phyloP scores from a whole-genome alignment of 2,888 invertebrate species.

The Leistus spinibarbis region DNA sequence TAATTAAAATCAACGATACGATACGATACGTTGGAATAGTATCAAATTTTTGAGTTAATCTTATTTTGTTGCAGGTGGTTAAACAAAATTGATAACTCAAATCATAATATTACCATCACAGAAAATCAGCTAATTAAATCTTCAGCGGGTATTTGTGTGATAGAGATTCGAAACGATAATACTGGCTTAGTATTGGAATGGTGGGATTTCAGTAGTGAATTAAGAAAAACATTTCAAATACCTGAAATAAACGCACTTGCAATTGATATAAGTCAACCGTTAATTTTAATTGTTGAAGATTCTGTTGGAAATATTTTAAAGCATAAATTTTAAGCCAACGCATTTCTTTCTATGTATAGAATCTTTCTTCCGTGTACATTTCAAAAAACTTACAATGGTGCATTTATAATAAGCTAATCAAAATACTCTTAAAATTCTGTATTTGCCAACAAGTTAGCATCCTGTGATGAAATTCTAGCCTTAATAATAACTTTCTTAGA shows the following conservation, averaged over 20 bases:
- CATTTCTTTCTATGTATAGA: neutral
- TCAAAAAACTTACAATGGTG: neutral
- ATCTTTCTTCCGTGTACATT: neutral
- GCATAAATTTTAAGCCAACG: conserved; percentile 2
- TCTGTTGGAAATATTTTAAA: conserved; percentile 70
- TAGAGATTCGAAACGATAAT: conserved; percentile 68
- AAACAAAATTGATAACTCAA: conserved; percentile 49
- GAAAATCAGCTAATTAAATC: conserved; percentile 61
- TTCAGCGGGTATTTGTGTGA: conserved; percentile 67
- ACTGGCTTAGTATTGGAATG: conserved; percentile 67
- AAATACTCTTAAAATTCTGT: neutral
- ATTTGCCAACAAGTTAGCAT: neutral
- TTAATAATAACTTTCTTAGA: neutral
- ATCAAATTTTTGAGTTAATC: no score
- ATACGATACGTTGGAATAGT: no score
- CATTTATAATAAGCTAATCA: neutral
- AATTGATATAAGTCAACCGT: conserved; percentile 53
- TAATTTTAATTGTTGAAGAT: conserved; percentile 69
- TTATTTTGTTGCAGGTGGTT: conserved; percentile 59
- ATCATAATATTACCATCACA: conserved; percentile 24
- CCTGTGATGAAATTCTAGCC: neutral
- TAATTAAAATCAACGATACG: no score
- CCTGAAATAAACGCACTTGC: conserved; percentile 62
- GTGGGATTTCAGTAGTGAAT: conserved; percentile 67
- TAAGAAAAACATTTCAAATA: conserved; percentile 64